phyloP scores from a whole-genome alignment of 2,888 invertebrate genomes.

The Drosophila kuntzei region DNA sequence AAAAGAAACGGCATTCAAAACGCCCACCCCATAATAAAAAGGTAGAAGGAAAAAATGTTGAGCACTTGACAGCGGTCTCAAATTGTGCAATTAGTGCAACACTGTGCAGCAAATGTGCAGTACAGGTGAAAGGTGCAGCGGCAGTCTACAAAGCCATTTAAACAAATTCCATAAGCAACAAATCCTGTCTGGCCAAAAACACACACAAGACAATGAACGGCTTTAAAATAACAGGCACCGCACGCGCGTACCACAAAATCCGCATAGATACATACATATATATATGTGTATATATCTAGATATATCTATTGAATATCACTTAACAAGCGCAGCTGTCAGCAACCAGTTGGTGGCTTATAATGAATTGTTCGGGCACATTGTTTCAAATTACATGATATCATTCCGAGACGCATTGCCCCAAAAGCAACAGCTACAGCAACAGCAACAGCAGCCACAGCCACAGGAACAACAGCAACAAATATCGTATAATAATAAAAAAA shows the following conservation, averaged over 20 bases:
- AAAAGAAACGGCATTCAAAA: constrained; percentile 35
- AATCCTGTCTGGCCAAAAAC: constrained; percentile 52
- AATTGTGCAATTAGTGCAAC: constrained; percentile 73
- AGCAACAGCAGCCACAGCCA: constrained; percentile 9
- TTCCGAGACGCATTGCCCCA: constrained; percentile 38
- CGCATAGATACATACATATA: constrained; percentile 9
- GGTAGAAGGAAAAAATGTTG: constrained; percentile 21
- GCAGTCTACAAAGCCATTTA: constrained; percentile 36
- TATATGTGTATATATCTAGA: constrained; percentile 25
- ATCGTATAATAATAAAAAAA: constrained; percentile 4
- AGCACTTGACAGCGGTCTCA: constrained; percentile 63
- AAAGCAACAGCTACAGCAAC: constrained; percentile 16
- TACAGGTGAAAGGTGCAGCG: constrained; percentile 51
- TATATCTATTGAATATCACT: constrained; percentile 77
- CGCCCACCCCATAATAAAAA: constrained; percentile 10
- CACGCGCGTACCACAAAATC: constrained; percentile 45
- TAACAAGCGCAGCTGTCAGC: constrained; percentile 80
- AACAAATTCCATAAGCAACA: constrained; percentile 57
- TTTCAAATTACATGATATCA: constrained; percentile 76
- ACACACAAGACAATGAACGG: constrained; percentile 31
- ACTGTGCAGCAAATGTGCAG: constrained; percentile 31
- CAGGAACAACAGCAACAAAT: constrained; percentile 4
- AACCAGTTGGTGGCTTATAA: constrained; percentile 70
- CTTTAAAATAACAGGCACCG: constrained; percentile 17
- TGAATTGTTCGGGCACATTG: constrained; percentile 74